Evolutionary conservation across 2,888 invertebrate genomes (phyloP), one percentile per base, ranked within the genome.

Genomic region (Leucoma salicis): DNA sequence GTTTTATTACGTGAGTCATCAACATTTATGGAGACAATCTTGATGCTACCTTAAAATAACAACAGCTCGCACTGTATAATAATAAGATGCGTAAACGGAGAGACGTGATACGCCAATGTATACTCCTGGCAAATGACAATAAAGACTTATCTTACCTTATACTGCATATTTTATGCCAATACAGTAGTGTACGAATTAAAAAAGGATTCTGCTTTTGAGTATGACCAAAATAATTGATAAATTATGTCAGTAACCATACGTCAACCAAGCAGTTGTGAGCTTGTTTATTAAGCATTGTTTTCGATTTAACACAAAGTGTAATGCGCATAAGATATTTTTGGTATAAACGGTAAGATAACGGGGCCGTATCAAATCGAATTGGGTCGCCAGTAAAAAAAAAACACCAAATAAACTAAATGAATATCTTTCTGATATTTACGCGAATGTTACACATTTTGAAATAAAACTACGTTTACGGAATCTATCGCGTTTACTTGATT

Each of bases 251-350:
- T 60, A 44, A 51, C 11, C 51, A 53, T 52, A 58, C 70, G 71
- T 67, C 70, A 63, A 64, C 62, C 56, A 59, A 61, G 8, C 65
- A 60, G 5, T 55, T 45, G 39, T 59, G 61, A 49, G 49, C 46
- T 58, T 21, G 73, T 73, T 74, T 74, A 78, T 71, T 46, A 66
- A 55, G 63, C 57, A 77, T 77, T 78, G 71, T 75, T 60, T 57
- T 39, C 55, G 63, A 66, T 42, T 57, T 60, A 49, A 50, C 52
- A 58, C 46, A 53, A 54, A 45, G 40, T 45, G 46, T 32, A 45
- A 31, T 15, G 48, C 45, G 35, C 31, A 21, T 21, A 21, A 24
- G 33, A 21, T 14, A 50, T 45, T 42, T 32, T n/a, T 25, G 16
- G 33, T 49, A 45, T 45, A 41, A 39, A 31, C 16, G 12, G 34